phyloP scores from a whole-genome alignment of 2,888 invertebrate genomes.

The Erannis defoliaria region DNA sequence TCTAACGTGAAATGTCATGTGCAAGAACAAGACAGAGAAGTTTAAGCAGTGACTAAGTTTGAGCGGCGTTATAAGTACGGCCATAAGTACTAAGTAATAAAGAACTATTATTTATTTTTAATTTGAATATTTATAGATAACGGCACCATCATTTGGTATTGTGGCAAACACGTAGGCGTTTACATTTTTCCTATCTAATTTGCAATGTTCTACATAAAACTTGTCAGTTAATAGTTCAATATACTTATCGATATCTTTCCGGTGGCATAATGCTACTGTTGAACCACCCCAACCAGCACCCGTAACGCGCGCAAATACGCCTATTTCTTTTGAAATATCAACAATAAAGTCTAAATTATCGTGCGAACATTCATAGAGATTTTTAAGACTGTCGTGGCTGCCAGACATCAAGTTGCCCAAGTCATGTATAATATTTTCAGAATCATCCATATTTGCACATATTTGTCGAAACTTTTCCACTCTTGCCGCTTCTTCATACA shows the following conservation, averaged over 20 bases:
- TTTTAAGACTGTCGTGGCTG: conserved; percentile 95
- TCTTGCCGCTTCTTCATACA: conserved; percentile 95
- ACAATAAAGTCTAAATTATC: conserved; percentile 94
- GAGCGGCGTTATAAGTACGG: no score
- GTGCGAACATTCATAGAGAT: conserved; percentile 97
- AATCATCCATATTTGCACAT: conserved; percentile 76
- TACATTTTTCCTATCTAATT: conserved; percentile 82
- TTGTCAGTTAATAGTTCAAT: conserved; percentile 89
- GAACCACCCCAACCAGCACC: conserved; percentile 99
- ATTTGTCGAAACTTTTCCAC: conserved; percentile 91
- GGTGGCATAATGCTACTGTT: conserved; percentile 93
- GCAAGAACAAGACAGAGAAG: no score
- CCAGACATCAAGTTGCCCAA: conserved; percentile 95
- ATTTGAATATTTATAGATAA: conserved; percentile 71
- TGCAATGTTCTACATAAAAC: conserved; percentile 88
- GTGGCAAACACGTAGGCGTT: conserved; percentile 91
- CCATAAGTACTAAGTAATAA: neutral
- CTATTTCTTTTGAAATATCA: conserved; percentile 88
- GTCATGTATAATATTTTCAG: conserved; percentile 74
- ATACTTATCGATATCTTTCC: conserved; percentile 89
- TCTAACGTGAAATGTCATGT: no score
- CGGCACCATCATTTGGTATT: conserved; percentile 89
- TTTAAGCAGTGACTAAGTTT: no score
- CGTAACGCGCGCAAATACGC: conserved; percentile 95
- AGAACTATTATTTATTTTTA: neutral